Evolutionary conservation across 2,888 invertebrate genomes (phyloP).

Genomic region (Spialia ferax): DNA sequence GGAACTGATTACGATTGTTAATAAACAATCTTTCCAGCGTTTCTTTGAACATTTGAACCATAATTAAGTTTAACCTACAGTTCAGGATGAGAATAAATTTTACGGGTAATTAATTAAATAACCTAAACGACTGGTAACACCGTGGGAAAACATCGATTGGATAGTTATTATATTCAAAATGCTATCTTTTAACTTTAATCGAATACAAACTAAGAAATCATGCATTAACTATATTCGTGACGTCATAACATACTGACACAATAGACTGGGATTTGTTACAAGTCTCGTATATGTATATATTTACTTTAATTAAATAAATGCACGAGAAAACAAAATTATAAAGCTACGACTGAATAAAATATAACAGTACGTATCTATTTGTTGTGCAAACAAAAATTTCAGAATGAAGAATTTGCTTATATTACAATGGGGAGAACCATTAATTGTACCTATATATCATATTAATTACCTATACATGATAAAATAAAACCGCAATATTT

Average conservation of each 20-base stretch:
- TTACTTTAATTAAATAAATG: not conserved
- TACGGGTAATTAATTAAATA: not conserved
- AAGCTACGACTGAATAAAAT: no score
- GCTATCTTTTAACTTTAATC: not conserved
- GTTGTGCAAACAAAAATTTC: no score
- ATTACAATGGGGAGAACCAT: no score
- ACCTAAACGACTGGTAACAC: conserved; percentile 4
- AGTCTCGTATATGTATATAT: not conserved
- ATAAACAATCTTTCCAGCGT: no score
- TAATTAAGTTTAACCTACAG: no score
- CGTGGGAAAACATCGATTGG: not conserved
- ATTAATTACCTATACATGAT: no score
- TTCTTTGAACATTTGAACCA: not conserved
- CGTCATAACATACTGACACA: not conserved
- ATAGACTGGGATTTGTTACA: not conserved
- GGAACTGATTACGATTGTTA: no score
- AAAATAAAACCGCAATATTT: no score
- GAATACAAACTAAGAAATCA: not conserved
- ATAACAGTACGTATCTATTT: no score
- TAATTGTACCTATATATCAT: no score
- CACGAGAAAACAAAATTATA: not conserved
- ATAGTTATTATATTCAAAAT: not conserved
- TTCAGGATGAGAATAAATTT: not conserved
- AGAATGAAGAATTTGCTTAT: no score
- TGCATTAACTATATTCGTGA: not conserved